These are phyloP conservation scores for Pithys albifrons DNA, from an alignment of 2,113 vertebrate genomes.

Conservation along the genomic window DNA sequence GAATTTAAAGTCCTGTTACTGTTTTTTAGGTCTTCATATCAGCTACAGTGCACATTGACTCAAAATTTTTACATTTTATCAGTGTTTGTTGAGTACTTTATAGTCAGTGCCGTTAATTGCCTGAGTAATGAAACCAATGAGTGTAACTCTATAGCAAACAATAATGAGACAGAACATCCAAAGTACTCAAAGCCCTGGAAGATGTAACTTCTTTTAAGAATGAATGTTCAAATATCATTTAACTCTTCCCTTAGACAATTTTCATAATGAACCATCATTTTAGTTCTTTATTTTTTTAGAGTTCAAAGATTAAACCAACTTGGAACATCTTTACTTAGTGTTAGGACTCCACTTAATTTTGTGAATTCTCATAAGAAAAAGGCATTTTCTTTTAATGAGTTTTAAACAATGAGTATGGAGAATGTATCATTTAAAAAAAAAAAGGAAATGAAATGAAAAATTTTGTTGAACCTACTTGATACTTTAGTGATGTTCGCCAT, in stretches of 20 bases:
- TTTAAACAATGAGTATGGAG: background rate
- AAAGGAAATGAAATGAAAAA: accelerated
- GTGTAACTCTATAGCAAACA: background rate
- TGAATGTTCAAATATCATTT: background rate
- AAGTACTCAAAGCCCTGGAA: background rate
- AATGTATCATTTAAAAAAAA: background rate
- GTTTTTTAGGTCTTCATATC: background rate
- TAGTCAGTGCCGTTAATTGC: background rate
- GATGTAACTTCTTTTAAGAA: background rate
- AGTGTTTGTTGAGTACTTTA: background rate
- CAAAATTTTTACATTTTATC: background rate
- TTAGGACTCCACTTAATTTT: background rate
- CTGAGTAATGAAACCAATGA: background rate
- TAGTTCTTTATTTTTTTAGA: background rate
- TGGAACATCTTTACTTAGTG: background rate
- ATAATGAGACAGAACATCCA: background rate
- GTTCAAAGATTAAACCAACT: background rate
- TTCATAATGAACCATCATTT: background rate
- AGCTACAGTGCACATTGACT: background rate
- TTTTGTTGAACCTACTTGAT: background rate
- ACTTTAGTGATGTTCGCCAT: background rate
- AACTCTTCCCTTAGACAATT: background rate
- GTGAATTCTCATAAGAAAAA: background rate
- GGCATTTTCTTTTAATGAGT: background rate
- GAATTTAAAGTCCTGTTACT: background rate